Conservation (phyloP, 2,888 invertebrate genomes). For the Cheiracanthium punctorium region DNA sequence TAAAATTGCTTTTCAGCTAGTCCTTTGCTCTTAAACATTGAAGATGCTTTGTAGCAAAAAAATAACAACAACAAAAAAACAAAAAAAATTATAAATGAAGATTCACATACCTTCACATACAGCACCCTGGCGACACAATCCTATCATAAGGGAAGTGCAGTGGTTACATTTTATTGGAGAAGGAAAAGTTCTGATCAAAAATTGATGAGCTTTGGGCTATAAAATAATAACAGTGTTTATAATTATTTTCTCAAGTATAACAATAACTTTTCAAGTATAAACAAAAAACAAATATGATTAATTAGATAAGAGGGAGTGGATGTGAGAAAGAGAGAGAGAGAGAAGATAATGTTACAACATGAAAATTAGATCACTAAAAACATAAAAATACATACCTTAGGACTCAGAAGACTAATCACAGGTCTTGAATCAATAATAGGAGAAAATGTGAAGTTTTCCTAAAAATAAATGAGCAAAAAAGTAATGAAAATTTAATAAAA, state of each 20-base stretch:
- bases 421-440: constrained; percentile 71
- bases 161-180: constrained; percentile 97
- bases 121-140: constrained; percentile 95
- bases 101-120: constrained; percentile 83
- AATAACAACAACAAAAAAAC: too few relatives aligned
- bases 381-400: constrained; percentile 63
- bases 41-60: too few relatives aligned
- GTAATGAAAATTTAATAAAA: too few relatives aligned
- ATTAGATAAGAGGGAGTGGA: too few relatives aligned
- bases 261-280: too few relatives aligned
- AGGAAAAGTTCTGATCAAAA: constrained; percentile 93
- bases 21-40: too few relatives aligned
- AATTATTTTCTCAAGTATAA: too few relatives aligned
- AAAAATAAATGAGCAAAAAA: constrained; percentile 6
- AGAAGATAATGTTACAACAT: too few relatives aligned
- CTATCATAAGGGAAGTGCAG: constrained; percentile 97
- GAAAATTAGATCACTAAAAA: not conserved
- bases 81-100: too few relatives aligned
- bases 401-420: constrained; percentile 64
- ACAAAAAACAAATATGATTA: too few relatives aligned
- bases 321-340: too few relatives aligned
- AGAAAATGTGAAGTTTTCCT: constrained; percentile 65
- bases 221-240: constrained; percentile 5
- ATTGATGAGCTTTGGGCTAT: constrained; percentile 86
- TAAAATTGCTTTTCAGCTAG: too few relatives aligned